Evolutionary conservation across 2,888 invertebrate genomes (phyloP).

Genomic region (Globia sparganii): DNA sequence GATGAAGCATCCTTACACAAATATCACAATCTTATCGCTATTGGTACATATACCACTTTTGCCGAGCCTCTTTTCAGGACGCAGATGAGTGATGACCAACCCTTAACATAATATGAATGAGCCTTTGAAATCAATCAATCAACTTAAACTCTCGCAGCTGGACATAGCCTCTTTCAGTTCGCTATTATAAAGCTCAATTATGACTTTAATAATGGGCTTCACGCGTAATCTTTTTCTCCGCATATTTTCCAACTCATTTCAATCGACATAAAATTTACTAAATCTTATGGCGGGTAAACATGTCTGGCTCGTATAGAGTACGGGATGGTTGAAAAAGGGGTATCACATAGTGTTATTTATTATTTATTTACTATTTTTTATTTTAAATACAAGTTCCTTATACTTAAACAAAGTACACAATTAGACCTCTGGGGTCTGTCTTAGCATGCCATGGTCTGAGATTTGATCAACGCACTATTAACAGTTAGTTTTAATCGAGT

Average conservation of each 20-base stretch:
- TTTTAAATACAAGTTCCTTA: too few relatives aligned
- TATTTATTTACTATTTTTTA: too few relatives aligned
- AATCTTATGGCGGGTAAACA: slow-evolving; percentile 44
- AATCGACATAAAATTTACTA: slow-evolving; percentile 19
- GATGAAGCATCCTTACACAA: not conserved
- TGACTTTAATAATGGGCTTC: not conserved
- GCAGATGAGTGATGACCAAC: not conserved
- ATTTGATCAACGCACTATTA: too few relatives aligned
- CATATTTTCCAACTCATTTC: slow-evolving; percentile 13
- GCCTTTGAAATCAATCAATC: not conserved
- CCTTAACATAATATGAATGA: not conserved
- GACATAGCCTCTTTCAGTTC: not conserved
- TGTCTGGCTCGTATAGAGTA: slow-evolving; percentile 27
- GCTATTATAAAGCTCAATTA: not conserved
- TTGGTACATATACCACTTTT: not conserved
- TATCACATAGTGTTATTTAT: slow-evolving; percentile 60
- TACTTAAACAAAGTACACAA: too few relatives aligned
- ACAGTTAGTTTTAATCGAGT: too few relatives aligned
- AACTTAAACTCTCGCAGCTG: not conserved
- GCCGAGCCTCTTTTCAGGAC: not conserved
- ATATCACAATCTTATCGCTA: not conserved
- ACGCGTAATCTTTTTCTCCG: not conserved
- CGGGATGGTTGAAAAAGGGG: slow-evolving; percentile 31
- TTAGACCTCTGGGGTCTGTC: too few relatives aligned
- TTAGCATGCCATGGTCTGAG: too few relatives aligned